A percentile compares a stretch with the other conserved stretches of the same genome.
Evolutionary conservation across 2,888 invertebrate genomes (phyloP).

Genomic region (Sepiola atlantica): DNA sequence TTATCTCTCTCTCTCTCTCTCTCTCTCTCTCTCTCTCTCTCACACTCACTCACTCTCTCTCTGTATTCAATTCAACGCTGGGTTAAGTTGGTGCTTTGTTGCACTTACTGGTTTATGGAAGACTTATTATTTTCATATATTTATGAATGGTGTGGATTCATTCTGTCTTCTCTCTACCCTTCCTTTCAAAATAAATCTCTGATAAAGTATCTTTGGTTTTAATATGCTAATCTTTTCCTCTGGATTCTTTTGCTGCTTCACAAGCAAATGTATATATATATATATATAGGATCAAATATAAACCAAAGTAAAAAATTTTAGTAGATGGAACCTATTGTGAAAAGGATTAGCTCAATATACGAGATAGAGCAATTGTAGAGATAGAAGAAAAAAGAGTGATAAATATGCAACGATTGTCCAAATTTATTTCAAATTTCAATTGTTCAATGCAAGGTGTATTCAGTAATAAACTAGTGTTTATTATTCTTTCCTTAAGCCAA

Average conservation of each 20-base stretch:
- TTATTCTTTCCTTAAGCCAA: no score
- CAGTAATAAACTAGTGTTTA: no score
- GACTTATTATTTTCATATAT: neutral
- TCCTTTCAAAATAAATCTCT: neutral
- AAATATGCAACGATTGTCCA: no score
- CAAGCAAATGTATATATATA: neutral
- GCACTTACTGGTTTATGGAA: neutral
- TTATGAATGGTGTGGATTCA: neutral
- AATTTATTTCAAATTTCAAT: no score
- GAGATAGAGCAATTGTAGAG: no score
- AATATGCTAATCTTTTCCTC: neutral
- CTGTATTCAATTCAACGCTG: neutral
- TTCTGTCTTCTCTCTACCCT: neutral
- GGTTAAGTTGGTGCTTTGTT: conserved; percentile 32
- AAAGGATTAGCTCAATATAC: no score
- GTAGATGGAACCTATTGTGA: no score
- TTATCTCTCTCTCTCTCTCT: neutral
- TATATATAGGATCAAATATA: no score
- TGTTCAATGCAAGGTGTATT: no score
- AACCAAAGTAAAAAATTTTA: no score
- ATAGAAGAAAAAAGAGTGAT: no score
- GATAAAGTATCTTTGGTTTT: neutral
- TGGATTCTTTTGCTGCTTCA: neutral
- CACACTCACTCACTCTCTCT: neutral
- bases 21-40: neutral